Percentiles rank a stretch among this genome's conserved stretches.
Conservation (phyloP, 1,140 invertebrate species). For the Wasmannia auropunctata region DNA sequence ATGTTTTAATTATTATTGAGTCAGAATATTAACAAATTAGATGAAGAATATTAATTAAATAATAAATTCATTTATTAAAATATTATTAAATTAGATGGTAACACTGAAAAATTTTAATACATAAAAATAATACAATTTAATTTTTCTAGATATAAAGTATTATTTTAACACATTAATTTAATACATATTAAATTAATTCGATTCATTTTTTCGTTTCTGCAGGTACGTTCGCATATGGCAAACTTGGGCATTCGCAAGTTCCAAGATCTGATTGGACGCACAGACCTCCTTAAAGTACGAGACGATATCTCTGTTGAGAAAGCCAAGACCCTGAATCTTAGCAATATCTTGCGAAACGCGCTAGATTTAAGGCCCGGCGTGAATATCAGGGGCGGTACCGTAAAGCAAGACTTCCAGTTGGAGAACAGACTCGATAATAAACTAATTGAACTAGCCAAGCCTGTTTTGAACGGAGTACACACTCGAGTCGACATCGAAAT, state of each 20-base stretch:
- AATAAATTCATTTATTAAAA: neutral
- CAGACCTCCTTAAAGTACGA: conserved; percentile 92
- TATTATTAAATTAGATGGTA: too few species aligned
- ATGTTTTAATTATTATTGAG: neutral
- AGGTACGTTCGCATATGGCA: conserved; percentile 95
- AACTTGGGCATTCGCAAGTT: conserved; percentile 95
- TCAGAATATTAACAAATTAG: neutral
- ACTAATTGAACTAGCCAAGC: conserved; percentile 91
- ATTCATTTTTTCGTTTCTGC: conserved; percentile 32
- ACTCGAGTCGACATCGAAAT: conserved; percentile 91
- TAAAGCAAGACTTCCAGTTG: conserved; percentile 95
- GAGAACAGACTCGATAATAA: conserved; percentile 95
- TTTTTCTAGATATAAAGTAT: neutral
- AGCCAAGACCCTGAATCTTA: conserved; percentile 94
- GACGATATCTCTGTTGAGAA: conserved; percentile 88
- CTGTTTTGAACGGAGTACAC: conserved; percentile 91
- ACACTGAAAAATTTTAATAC: neutral
- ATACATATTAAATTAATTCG: neutral
- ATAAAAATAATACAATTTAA: conserved; percentile 2
- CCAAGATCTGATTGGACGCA: conserved; percentile 97
- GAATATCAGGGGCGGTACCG: conserved; percentile 96
- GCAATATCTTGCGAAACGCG: conserved; percentile 95
- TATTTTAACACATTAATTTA: neutral
- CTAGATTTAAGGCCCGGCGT: conserved; percentile 94
- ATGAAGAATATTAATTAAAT: neutral